phyloP scores from a whole-genome alignment of 2,888 invertebrate genomes.

The Seira ritae region DNA sequence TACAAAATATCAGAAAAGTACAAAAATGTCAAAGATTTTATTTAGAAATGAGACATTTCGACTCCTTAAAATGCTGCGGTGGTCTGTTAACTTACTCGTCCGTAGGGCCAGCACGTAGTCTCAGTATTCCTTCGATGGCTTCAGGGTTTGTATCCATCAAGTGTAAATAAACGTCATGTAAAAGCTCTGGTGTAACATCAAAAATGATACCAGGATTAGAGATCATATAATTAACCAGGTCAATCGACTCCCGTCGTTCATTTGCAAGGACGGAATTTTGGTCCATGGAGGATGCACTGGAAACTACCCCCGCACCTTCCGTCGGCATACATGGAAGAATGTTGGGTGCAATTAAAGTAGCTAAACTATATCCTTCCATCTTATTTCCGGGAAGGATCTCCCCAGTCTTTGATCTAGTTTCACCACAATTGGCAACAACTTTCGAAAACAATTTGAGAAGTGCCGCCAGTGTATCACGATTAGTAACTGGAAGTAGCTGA shows the following conservation, averaged over 20 bases:
- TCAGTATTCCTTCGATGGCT: slow-evolving; percentile 82
- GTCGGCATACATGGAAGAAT: slow-evolving; percentile 88
- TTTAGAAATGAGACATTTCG: slow-evolving; percentile 15
- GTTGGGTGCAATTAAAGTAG: slow-evolving; percentile 95
- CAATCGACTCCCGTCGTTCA: slow-evolving; percentile 92
- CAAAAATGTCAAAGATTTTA: not conserved
- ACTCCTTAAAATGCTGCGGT: not conserved
- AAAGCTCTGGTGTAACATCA: slow-evolving; percentile 82
- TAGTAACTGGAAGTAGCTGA: slow-evolving; percentile 89
- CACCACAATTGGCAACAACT: slow-evolving; percentile 85
- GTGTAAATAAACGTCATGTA: slow-evolving; percentile 91
- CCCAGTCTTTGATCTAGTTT: slow-evolving; percentile 80
- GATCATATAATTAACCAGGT: slow-evolving; percentile 88
- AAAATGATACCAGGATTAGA: slow-evolving; percentile 85
- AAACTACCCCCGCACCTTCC: slow-evolving; percentile 72
- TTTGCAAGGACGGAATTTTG: slow-evolving; percentile 80
- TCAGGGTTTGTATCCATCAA: slow-evolving; percentile 91
- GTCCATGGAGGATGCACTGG: slow-evolving; percentile 55
- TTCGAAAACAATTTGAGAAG: slow-evolving; percentile 88
- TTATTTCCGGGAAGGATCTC: slow-evolving; percentile 86
- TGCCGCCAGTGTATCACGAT: slow-evolving; percentile 91
- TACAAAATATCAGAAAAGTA: slow-evolving; percentile 68
- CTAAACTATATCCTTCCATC: slow-evolving; percentile 95
- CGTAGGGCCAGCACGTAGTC: slow-evolving; percentile 68
- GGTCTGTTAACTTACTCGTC: slow-evolving; percentile 76